phyloP scores from a whole-genome alignment of 2,888 invertebrate species.

The Bedellia somnulentella region DNA sequence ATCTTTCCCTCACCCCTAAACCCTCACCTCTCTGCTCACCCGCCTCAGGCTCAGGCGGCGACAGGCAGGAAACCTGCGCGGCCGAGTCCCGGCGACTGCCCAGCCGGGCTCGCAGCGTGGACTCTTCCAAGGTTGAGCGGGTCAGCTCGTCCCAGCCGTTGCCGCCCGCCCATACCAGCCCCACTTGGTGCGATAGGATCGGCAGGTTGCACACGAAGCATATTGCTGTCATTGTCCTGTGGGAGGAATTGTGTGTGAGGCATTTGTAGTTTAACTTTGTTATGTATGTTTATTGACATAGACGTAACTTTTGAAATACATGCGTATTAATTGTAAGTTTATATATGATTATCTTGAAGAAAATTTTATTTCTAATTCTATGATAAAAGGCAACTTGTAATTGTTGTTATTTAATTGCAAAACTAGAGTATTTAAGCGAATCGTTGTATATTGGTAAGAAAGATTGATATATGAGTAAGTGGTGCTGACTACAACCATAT shows the following conservation, averaged over 20 bases:
- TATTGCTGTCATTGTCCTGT: slow-evolving; percentile 90
- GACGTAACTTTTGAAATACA: neutral
- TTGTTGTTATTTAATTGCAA: too few relatives aligned
- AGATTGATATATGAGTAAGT: too few relatives aligned
- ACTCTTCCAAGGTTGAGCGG: slow-evolving; percentile 81
- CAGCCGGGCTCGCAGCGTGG: slow-evolving; percentile 79
- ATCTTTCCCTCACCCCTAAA: too few relatives aligned
- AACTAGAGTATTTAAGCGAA: too few relatives aligned
- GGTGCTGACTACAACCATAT: too few relatives aligned
- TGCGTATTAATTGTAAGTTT: neutral
- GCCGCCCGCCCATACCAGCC: slow-evolving; percentile 90
- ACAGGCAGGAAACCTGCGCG: slow-evolving; percentile 84
- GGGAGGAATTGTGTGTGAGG: slow-evolving; percentile 15
- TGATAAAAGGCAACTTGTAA: too few relatives aligned
- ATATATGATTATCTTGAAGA: too few relatives aligned
- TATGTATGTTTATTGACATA: too few relatives aligned
- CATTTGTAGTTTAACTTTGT: neutral
- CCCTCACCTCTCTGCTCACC: slow-evolving; percentile 48
- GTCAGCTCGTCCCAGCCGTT: slow-evolving; percentile 94
- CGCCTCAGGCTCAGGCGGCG: slow-evolving; percentile 80
- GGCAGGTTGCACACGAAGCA: slow-evolving; percentile 97
- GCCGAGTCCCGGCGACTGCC: slow-evolving; percentile 87
- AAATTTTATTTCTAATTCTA: too few relatives aligned
- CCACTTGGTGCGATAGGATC: slow-evolving; percentile 92
- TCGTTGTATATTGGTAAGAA: too few relatives aligned